Evolutionary conservation across 2,797 vertebrate species (phyloP).

Genomic region (Micromesistius poutassou): DNA sequence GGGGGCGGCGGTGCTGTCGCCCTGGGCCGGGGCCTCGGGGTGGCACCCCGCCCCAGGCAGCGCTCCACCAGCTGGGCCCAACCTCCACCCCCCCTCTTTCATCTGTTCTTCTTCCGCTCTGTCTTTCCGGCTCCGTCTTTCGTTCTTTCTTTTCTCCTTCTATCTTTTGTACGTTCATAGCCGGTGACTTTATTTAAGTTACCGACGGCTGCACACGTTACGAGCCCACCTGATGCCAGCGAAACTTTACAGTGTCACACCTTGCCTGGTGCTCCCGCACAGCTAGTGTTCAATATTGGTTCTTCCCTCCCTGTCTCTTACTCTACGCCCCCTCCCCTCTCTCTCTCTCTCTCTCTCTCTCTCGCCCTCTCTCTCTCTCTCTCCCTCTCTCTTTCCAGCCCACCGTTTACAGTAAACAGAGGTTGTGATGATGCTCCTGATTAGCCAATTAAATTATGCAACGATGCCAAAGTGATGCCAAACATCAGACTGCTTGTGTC

Average conservation of each 20-base stretch:
- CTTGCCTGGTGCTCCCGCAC: background rate
- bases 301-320: background rate
- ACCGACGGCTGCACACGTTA: too few relatives aligned
- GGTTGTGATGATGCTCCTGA: background rate
- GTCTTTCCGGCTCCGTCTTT: constrained; percentile 10
- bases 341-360: background rate
- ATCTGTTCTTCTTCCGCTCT: constrained; percentile 19
- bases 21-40: constrained; percentile 55
- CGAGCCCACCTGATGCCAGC: background rate
- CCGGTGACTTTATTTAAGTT: too few relatives aligned
- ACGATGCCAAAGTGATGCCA: background rate
- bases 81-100: constrained; percentile 43
- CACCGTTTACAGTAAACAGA: background rate
- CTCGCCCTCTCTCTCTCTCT: background rate
- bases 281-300: background rate
- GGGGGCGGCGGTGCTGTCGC: constrained; percentile 62
- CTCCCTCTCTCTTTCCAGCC: background rate
- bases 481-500: constrained; percentile 20
- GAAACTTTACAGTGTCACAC: background rate
- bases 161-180: constrained; percentile 29
- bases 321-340: background rate
- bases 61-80: constrained; percentile 69
- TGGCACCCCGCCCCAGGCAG: constrained; percentile 56
- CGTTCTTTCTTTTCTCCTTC: background rate
- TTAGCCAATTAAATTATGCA: background rate